Conservation (phyloP, 35 echinoderm and acorn worm species). For the Holothuria glaberrima region DNA sequence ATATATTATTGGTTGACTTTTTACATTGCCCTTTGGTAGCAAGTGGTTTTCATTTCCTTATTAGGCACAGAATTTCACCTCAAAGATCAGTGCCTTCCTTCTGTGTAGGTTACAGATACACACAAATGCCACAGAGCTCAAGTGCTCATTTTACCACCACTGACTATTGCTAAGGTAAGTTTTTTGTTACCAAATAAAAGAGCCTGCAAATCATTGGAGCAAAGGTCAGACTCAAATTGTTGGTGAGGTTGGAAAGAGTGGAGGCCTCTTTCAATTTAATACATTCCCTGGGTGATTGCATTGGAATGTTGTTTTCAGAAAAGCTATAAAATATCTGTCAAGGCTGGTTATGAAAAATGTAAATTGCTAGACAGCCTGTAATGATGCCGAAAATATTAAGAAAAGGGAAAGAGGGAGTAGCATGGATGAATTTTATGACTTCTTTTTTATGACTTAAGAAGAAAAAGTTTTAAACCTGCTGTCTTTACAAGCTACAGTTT, state of each 20-base stretch:
- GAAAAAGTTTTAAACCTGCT: no score
- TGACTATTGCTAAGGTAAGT: neutral
- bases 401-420: no score
- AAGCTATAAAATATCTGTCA: slow-evolving; percentile 46
- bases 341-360: slow-evolving; percentile 33
- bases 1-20: slow-evolving; percentile 4
- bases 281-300: slow-evolving; percentile 27
- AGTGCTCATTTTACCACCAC: neutral
- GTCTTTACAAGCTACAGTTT: no score
- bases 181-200: slow-evolving; percentile 30
- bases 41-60: slow-evolving; percentile 22
- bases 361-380: slow-evolving; percentile 10
- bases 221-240: slow-evolving; percentile 29
- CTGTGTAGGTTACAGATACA: neutral
- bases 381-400: no score
- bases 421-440: no score
- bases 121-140: neutral
- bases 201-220: slow-evolving; percentile 13
- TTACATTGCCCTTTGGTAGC: neutral
- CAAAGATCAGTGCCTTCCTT: slow-evolving; percentile 4
- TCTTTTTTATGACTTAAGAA: no score
- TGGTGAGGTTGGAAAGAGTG: slow-evolving; percentile 12
- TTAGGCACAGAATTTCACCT: slow-evolving; percentile 12
- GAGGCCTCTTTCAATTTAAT: slow-evolving; percentile 53
- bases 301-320: slow-evolving; percentile 45